Base-by-base conservation (phyloP, 1,140 invertebrate species). In the Archivesica marissinica region DNA sequence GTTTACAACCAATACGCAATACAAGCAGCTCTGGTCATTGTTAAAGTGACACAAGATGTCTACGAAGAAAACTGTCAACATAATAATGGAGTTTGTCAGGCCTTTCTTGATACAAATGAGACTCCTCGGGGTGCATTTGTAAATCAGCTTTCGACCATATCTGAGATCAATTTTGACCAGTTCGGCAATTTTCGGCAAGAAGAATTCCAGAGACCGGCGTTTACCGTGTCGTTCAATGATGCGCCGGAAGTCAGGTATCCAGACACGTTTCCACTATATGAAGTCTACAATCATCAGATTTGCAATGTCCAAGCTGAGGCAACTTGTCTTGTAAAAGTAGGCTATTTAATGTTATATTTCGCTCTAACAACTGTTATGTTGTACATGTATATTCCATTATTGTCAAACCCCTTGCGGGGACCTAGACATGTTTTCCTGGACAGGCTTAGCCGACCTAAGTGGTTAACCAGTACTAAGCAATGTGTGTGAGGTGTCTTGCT, bases 1-100 rank as follows among this genome's bases (percentile, higher is more conserved):
- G 9, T 54, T 17, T 81, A 52, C 64, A 72, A 28, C 13, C 79
- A 81, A 52, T 81, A 70, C 30, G 79, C 79, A 7, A 81, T 81
- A 0, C 79, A 81, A 35, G 61, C 79, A 11, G 50, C 79, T 20
- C 17, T 81, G 15, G 44, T 72, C 6, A 33, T 47, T 0, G 61
- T 41, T 30, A 30, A 70, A 4, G 41, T 47, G 6, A 54, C 41
- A 28, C 25, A 72, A 54, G n/a, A 30, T 15, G 64, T 68, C 17
- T 17, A 28, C 3, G 25, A 23, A 20, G 6, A 28, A 15, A 23
- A n/a, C 6, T 81, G 79, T 54, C 3, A 0, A 1, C 44, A 30
- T 64, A n/a, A n/a, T n/a, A 17, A 38, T 2, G 56, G 33, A 11
- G 17, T 72, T 3, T 28, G n/a, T 6, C 13, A 15, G 3, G 25